These are phyloP conservation scores for Lophius americanus DNA, from an alignment of 2,797 vertebrate genomes.

Conservation along the genomic window DNA sequence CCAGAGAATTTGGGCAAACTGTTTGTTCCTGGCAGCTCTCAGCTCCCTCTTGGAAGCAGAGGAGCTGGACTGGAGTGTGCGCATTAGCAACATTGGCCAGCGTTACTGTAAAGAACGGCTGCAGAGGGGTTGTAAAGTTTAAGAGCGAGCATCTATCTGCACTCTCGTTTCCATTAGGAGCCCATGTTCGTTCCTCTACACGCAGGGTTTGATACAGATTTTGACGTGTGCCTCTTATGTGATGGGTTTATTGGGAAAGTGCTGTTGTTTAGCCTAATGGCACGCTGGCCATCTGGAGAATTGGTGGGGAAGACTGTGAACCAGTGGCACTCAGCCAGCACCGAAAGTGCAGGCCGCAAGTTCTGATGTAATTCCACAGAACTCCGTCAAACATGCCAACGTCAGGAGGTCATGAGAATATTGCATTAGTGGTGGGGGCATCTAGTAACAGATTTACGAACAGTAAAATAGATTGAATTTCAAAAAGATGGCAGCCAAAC, in stretches of 20 bases:
- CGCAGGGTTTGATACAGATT: slow-evolving; percentile 50
- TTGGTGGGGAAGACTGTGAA: slow-evolving; percentile 27
- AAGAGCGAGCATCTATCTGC: slow-evolving; percentile 54
- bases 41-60: slow-evolving; percentile 17
- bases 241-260: slow-evolving; percentile 50
- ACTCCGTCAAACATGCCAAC: slow-evolving; percentile 27
- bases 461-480: not conserved
- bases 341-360: slow-evolving; percentile 20
- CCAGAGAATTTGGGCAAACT: slow-evolving; percentile 58
- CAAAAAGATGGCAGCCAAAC: not conserved
- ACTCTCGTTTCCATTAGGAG: slow-evolving; percentile 63
- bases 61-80: slow-evolving; percentile 25
- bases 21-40: slow-evolving; percentile 63
- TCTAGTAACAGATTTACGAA: slow-evolving; percentile 15
- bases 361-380: slow-evolving; percentile 42
- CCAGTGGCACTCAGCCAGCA: slow-evolving; percentile 24
- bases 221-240: slow-evolving; percentile 48
- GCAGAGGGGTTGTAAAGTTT: slow-evolving; percentile 75
- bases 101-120: slow-evolving; percentile 58
- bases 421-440: slow-evolving; percentile 6
- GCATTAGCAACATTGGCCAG: slow-evolving; percentile 67
- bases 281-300: slow-evolving; percentile 22
- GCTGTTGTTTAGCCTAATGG: slow-evolving; percentile 44
- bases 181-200: slow-evolving; percentile 33
- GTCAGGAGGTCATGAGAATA: slow-evolving; percentile 18